Conservation (phyloP, 1,140 invertebrate species). For the Rhopalosiphum maidis region DNA sequence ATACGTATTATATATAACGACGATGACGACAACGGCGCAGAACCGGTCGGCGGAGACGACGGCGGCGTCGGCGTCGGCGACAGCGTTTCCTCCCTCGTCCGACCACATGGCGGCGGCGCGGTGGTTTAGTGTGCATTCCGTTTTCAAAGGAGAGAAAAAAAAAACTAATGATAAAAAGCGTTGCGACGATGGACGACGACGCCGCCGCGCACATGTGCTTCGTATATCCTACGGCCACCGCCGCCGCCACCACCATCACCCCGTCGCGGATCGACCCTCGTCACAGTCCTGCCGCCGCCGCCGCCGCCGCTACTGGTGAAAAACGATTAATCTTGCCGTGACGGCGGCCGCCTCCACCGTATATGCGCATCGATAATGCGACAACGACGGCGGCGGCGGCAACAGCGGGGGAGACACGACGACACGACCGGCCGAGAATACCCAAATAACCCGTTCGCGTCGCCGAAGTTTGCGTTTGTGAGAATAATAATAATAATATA, state of each 20-base stretch:
- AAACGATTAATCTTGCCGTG: slow-evolving; percentile 32
- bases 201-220: neutral
- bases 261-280: neutral
- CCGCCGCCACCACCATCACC: neutral
- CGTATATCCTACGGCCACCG: neutral
- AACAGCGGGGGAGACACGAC: neutral
- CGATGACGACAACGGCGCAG: neutral
- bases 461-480: neutral
- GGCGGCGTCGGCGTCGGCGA: neutral
- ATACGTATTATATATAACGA: neutral
- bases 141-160: slow-evolving; percentile 15
- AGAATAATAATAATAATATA: neutral
- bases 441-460: slow-evolving; percentile 4
- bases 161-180: neutral
- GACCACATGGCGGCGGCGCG: neutral
- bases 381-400: neutral
- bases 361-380: neutral
- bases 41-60: neutral
- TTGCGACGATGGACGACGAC: neutral
- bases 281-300: neutral
- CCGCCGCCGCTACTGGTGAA: neutral
- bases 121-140: slow-evolving; percentile 37
- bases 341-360: neutral
- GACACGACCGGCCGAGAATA: slow-evolving; percentile 27
- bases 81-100: slow-evolving; percentile 18